Base-by-base conservation (phyloP, 1,140 invertebrate genomes). In the Drosophila tristis region DNA sequence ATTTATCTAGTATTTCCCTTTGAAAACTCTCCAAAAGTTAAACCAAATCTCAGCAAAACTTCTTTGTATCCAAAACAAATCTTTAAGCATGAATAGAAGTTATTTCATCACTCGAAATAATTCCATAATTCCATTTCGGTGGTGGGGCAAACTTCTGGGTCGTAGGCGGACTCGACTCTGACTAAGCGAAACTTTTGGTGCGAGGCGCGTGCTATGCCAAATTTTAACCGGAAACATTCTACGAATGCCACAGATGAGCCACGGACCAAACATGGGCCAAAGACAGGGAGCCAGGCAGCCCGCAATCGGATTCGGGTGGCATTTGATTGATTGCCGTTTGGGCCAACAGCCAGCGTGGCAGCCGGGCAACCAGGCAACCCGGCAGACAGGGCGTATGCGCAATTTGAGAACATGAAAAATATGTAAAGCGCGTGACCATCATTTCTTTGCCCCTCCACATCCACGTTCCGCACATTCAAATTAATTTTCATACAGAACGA, bases 291-390 rank as follows among this genome's bases (percentile, higher is more conserved):
- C 7, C 7, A 7, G 29, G 1, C 31, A 31, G 8, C 8, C 8
- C 31, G 35, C 11, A 39, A 25, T 11, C 51, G 39, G 55, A 76
- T 68, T 75, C 35, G 57, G 16, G 47, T 31, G 58, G 44, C 74
- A 72, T 72, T 78, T 87, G 82, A 87, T 87, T 87, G 82, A 87
- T 86, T 78, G 84, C 74, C 78, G 55, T 63, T 51, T 72, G 56
- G 57, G 31, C 31, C 31, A 39, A 35, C 8, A 35, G 26, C 26
- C 26, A 29, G 54, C 62, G 62, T 50, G 59, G 48, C 49, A 23
- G 35, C 60, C 73, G 53, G 56, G 63, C 48, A 29, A 43, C 31
- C 73, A 57, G 59, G 66, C 48, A 29, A 43, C 31, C 29, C 7
- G 15, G 39, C 53, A 48, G 11, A n/a, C 57, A 26, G 20, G 70